Evolutionary conservation across 2,797 vertebrate species (phyloP).

Genomic region (Anabas testudineus): DNA sequence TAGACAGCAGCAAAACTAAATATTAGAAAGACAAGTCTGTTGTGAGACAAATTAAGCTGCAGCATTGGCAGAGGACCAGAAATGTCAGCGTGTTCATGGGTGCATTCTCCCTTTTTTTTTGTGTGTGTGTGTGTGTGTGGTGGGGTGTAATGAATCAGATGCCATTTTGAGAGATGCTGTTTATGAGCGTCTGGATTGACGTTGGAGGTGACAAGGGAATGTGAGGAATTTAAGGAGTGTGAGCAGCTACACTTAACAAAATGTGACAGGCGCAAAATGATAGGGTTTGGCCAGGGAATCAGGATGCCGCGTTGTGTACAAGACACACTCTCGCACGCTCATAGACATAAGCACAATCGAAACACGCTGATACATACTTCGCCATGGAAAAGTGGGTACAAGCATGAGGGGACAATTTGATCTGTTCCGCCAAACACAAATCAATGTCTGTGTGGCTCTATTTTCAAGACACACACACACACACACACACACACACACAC

Average conservation of each 20-base stretch:
- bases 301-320: conserved; percentile 27
- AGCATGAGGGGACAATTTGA: conserved; percentile 67
- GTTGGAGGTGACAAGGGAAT: conserved; percentile 62
- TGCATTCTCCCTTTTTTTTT: conserved; percentile 33
- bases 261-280: conserved; percentile 80
- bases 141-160: conserved; percentile 75
- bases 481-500: conserved; percentile 13
- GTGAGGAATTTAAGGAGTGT: conserved; percentile 61
- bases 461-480: conserved; percentile 37
- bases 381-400: conserved; percentile 46
- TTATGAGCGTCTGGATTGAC: conserved; percentile 67
- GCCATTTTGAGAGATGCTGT: conserved; percentile 72
- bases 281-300: conserved; percentile 66
- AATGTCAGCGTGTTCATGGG: conserved; percentile 32
- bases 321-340: background rate
- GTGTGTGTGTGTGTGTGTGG: conserved; percentile 29
- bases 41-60: conserved; percentile 37
- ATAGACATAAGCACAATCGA: background rate
- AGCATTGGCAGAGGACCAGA: conserved; percentile 42
- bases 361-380: conserved; percentile 5
- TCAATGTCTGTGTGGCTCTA: conserved; percentile 59
- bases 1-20: conserved; percentile 23
- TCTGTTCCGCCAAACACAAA: conserved; percentile 67
- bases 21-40: conserved; percentile 24
- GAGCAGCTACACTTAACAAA: conserved; percentile 74